Conservation (phyloP, 1,140 invertebrate species). For the Trichoplusia ni region DNA sequence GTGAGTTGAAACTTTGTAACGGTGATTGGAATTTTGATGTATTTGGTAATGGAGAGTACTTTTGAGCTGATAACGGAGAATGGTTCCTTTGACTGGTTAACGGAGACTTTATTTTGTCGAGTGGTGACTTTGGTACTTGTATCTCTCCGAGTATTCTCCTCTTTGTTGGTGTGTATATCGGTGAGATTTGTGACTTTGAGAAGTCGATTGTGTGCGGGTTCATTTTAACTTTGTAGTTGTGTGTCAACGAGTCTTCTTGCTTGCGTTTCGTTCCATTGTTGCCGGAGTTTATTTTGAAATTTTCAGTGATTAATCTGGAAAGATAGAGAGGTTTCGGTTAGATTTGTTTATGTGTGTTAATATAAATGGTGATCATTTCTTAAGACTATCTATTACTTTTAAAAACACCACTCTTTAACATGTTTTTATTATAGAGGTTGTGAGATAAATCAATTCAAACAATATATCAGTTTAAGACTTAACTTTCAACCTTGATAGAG, state of each 20-base stretch:
- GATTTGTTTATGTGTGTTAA: too few relatives aligned
- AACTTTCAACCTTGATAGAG: too few relatives aligned
- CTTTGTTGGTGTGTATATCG: slow-evolving; percentile 53
- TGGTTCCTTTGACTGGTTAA: too few relatives aligned
- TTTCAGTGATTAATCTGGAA: slow-evolving; percentile 75
- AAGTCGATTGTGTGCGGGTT: slow-evolving; percentile 68
- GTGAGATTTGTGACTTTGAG: slow-evolving; percentile 51
- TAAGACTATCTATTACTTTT: too few relatives aligned
- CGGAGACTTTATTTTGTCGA: slow-evolving; percentile 27
- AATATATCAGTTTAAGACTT: too few relatives aligned
- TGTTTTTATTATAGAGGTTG: too few relatives aligned
- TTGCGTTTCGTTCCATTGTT: slow-evolving; percentile 69
- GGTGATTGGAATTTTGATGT: slow-evolving; percentile 37
- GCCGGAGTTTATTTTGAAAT: slow-evolving; percentile 73
- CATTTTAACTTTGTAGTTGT: slow-evolving; percentile 69
- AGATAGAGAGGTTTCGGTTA: slow-evolving; percentile 32
- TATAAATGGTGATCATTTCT: too few relatives aligned
- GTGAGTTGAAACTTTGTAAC: slow-evolving; percentile 1
- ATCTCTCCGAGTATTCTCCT: slow-evolving; percentile 64
- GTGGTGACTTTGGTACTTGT: slow-evolving; percentile 37
- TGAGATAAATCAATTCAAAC: too few relatives aligned
- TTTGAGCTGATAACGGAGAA: too few relatives aligned
- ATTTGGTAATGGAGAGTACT: slow-evolving; percentile 35
- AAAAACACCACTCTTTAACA: too few relatives aligned
- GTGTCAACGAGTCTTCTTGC: slow-evolving; percentile 56